These are phyloP conservation scores for Bergia puertoricense DNA, from an alignment of 92 coral and sea anemone species.

Conservation along the genomic window DNA sequence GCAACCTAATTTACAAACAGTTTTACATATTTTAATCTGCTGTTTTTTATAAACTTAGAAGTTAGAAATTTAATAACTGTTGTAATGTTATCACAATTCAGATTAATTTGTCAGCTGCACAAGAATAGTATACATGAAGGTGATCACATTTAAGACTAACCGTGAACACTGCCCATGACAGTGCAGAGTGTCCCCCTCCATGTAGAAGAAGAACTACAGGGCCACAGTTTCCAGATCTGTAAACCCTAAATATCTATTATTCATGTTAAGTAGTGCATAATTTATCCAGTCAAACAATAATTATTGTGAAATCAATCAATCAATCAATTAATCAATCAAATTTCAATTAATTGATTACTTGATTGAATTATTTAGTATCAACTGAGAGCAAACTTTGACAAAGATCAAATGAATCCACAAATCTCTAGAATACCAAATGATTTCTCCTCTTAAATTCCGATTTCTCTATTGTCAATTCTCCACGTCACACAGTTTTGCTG, in stretches of 20 bases:
- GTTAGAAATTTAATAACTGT: not conserved
- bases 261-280: conserved; percentile 45
- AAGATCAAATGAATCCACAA: no score
- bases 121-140: not conserved
- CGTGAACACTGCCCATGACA: conserved; percentile 93
- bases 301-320: not conserved
- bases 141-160: conserved; percentile 48
- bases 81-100: not conserved
- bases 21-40: not conserved
- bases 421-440: no score
- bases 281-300: no score
- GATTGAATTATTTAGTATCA: no score
- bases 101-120: not conserved
- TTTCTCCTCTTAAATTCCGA: no score
- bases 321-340: no score
- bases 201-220: conserved; percentile 84
- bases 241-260: conserved; percentile 77
- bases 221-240: conserved; percentile 83
- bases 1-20: conserved; percentile 51
- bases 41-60: not conserved
- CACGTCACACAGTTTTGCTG: no score
- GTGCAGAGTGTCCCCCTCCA: conserved; percentile 99
- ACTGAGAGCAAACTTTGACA: no score
- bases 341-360: no score
- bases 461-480: no score